phyloP scores from a whole-genome alignment of 2,797 vertebrate genomes.

The Spea hammondii region DNA sequence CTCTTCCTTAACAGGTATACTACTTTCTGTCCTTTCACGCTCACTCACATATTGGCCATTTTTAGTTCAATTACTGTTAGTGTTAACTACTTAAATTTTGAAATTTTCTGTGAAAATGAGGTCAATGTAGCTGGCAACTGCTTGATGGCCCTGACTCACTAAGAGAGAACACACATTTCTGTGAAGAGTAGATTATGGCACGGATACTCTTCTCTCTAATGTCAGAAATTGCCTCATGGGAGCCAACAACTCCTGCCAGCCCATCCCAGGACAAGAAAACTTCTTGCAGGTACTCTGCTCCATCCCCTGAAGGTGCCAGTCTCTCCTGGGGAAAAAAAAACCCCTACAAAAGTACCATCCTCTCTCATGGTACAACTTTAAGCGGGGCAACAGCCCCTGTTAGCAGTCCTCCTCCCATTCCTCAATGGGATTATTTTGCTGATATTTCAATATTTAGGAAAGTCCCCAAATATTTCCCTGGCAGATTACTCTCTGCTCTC shows the following conservation, averaged over 20 bases:
- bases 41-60: too few relatives aligned
- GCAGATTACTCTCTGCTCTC: constrained; percentile 8
- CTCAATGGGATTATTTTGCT: constrained; percentile 39
- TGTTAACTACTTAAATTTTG: too few relatives aligned
- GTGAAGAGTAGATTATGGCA: constrained; percentile 4
- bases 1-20: too few relatives aligned
- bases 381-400: constrained; percentile 16
- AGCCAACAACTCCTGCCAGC: constrained; percentile 35
- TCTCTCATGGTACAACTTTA: not conserved
- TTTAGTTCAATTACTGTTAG: too few relatives aligned
- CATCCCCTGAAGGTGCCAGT: constrained; percentile 1
- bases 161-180: not conserved
- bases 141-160: not conserved
- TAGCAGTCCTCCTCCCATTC: constrained; percentile 21
- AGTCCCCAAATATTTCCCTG: constrained; percentile 22
- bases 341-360: constrained; percentile 11
- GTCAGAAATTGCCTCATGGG: constrained; percentile 3
- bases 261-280: not conserved
- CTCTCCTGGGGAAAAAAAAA: constrained; percentile 2
- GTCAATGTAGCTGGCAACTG: constrained; percentile 3
- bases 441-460: constrained; percentile 35
- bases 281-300: constrained; percentile 9
- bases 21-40: too few relatives aligned
- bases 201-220: not conserved
- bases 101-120: too few relatives aligned